Conservation (phyloP, 1,140 invertebrate species). For the Drosophila virilis region DNA sequence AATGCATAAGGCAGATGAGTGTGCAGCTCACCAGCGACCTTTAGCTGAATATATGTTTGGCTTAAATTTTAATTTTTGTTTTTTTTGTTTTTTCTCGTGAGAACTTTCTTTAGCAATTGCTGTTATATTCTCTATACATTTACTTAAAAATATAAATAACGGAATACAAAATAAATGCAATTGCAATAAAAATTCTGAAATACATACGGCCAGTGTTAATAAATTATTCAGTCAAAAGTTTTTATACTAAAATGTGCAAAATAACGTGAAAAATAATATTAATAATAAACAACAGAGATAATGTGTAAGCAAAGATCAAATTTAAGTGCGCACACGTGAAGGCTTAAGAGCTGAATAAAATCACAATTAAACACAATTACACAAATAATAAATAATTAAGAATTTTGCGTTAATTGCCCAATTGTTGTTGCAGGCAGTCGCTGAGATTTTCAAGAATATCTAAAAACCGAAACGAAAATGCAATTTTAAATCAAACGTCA, state of each 20-base stretch:
- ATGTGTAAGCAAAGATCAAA: not conserved
- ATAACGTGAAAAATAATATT: not conserved
- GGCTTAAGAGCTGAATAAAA: constrained; percentile 3
- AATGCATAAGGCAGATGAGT: not conserved
- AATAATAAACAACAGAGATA: not conserved
- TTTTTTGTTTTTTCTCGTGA: too few species aligned
- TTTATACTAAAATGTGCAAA: constrained; percentile 6
- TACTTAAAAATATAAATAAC: not conserved
- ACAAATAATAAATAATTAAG: not conserved
- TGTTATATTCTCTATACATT: too few species aligned
- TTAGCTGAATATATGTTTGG: not conserved
- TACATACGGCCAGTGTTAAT: not conserved
- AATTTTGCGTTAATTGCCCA: constrained; percentile 14
- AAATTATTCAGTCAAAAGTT: constrained; percentile 2
- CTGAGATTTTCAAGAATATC: not conserved
- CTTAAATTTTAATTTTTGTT: not conserved
- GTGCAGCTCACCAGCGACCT: too few species aligned
- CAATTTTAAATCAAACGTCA: constrained; percentile 4
- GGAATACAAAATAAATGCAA: not conserved
- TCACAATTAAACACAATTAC: constrained; percentile 23
- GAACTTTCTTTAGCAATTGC: too few species aligned
- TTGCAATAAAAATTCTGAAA: not conserved
- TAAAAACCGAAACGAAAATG: constrained; percentile 16
- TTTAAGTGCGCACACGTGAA: constrained; percentile 4
- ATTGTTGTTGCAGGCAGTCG: constrained; percentile 22